phyloP scores from a whole-genome alignment of 2,113 vertebrate species.

The Nibea coibor region DNA sequence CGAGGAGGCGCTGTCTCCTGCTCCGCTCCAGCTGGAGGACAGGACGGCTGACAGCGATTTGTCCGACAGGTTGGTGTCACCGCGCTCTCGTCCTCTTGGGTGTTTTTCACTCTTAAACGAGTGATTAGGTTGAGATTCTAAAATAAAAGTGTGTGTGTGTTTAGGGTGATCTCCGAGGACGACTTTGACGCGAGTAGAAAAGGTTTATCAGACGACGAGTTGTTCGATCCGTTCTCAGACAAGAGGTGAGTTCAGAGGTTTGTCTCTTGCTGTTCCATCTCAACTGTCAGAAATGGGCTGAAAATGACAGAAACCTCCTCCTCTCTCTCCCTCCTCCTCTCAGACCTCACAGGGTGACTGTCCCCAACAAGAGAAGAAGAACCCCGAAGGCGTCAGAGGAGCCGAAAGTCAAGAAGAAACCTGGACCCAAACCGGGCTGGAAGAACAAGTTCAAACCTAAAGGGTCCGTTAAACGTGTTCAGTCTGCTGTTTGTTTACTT shows the following conservation, averaged over 20 bases:
- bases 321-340: not conserved
- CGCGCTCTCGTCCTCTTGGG: not conserved
- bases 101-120: not conserved
- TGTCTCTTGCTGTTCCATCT: not conserved
- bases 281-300: not conserved
- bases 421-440: slow-evolving; percentile 97
- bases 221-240: slow-evolving; percentile 86
- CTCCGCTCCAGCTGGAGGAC: slow-evolving; percentile 84
- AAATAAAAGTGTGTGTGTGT: slow-evolving; percentile 6
- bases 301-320: not conserved
- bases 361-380: slow-evolving; percentile 82
- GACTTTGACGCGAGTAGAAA: slow-evolving; percentile 84
- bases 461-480: slow-evolving; percentile 77
- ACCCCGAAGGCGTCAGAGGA: slow-evolving; percentile 81
- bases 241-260: slow-evolving; percentile 84
- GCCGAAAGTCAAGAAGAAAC: slow-evolving; percentile 91
- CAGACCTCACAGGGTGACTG: slow-evolving; percentile 67
- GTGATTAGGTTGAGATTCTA: not conserved
- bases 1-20: slow-evolving; percentile 79
- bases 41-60: slow-evolving; percentile 90
- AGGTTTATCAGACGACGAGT: slow-evolving; percentile 85
- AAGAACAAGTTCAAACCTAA: slow-evolving; percentile 93
- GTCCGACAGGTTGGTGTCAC: slow-evolving; percentile 89
- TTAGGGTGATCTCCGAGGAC: slow-evolving; percentile 87
- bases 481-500: not conserved